Base-by-base conservation (phyloP, 2,113 vertebrate genomes). In the Calonectris borealis region DNA sequence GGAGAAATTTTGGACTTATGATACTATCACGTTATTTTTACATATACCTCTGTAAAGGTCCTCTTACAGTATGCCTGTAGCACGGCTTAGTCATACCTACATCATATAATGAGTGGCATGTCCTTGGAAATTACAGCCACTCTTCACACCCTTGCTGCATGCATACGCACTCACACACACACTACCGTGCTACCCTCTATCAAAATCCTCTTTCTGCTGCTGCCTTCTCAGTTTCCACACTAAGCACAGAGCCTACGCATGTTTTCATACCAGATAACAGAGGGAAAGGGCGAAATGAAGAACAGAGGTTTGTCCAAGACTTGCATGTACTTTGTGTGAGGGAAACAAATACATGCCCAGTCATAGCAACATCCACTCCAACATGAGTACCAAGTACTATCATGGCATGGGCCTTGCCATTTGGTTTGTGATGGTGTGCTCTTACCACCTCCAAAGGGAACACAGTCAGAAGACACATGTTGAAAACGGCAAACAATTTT, bases 61-160 rank as follows among this genome's bases (percentile, higher is more conserved):
- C 42, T 78, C 49, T 49, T 78, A 16, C 7, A 49, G 42, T 26
- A 18, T 31, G 8, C 32, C 52, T 62, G 32, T 18, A 69, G 20
- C 36, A 46, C 13, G 44, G 36, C 42, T 73, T 51, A 46, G 42
- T 14, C 54, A 32, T 11, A 60, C 48, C 21, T 69, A n/a, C 36
- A 26, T 17, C 2, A 0, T 16, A 34, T 10, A 57, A 62, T 3
- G 19, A 76, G 51, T 29, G 31, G 9, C 17, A 48, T 0, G 29
- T 49, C 58, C 34, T 48, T 54, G 31, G 83, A n/a, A 83, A 57
- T 46, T 19, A 52, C 20, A 11, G 36, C 5, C 24, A 11, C n/a
- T 34, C n/a, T 48, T 54, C 70, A 60, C 1, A 0, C 17, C 29
- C n/a, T 29, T 52, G 61, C 32, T 29, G 76, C 29, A 9, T 3